Conservation (phyloP, 2,797 vertebrate species). For the Galagoides demidoff region DNA sequence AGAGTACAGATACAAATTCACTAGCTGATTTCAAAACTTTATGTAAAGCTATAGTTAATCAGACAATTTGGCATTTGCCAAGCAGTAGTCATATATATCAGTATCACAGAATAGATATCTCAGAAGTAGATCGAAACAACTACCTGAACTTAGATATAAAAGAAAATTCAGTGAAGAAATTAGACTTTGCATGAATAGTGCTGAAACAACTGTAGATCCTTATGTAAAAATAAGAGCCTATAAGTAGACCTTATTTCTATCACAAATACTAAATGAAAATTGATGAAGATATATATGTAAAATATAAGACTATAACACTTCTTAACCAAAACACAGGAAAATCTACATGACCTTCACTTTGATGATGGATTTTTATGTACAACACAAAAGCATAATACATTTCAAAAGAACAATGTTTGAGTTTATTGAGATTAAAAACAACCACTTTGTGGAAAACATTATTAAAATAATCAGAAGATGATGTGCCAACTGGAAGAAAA, state of each 20-base stretch:
- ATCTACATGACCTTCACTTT: neutral
- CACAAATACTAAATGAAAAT: neutral
- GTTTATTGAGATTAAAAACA: neutral
- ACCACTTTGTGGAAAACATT: neutral
- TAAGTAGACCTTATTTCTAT: too few species aligned
- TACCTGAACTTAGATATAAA: neutral
- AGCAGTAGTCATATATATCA: neutral
- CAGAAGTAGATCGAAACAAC: neutral
- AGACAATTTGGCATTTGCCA: neutral
- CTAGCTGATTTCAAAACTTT: neutral
- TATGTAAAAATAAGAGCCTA: neutral
- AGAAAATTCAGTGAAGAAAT: neutral
- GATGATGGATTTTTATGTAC: neutral
- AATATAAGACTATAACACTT: neutral
- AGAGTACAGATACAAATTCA: neutral
- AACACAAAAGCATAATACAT: neutral
- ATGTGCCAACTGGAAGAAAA: neutral
- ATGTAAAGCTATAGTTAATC: neutral
- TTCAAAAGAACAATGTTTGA: neutral
- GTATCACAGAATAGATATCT: neutral
- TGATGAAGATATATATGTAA: neutral
- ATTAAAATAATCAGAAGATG: neutral
- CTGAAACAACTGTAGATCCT: neutral
- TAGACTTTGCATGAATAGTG: neutral
- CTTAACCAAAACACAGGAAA: neutral